These are phyloP conservation scores for Aphodius sticticus DNA, from an alignment of 2,888 invertebrate species.

Conservation along the genomic window DNA sequence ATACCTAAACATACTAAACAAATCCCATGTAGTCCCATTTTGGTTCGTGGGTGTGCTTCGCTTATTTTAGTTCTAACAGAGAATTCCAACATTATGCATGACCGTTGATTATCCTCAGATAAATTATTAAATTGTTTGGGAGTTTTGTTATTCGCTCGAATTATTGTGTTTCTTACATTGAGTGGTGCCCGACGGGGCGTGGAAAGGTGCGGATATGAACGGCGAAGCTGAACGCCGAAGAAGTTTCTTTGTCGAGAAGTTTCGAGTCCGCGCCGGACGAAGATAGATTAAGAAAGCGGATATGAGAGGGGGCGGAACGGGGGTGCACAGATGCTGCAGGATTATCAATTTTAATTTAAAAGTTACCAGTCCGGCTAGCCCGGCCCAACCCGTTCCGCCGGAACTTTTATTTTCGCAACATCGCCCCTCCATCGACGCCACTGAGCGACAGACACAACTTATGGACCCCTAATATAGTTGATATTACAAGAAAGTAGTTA, in stretches of 20 bases:
- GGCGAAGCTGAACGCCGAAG: neutral
- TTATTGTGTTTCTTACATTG: neutral
- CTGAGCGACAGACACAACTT: neutral
- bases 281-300: neutral
- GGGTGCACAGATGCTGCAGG: neutral
- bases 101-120: no score
- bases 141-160: neutral
- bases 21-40: no score
- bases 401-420: neutral
- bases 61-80: no score
- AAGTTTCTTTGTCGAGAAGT: neutral
- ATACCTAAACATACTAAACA: no score
- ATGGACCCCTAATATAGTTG: neutral
- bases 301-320: neutral
- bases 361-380: neutral
- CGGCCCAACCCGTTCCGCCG: neutral
- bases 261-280: neutral
- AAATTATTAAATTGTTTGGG: neutral
- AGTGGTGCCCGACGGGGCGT: neutral
- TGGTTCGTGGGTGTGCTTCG: no score
- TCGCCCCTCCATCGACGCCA: neutral
- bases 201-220: constrained; percentile 4
- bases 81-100: no score
- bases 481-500: neutral
- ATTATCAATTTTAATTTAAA: constrained; percentile 4